phyloP scores from a whole-genome alignment of 2,797 vertebrate genomes.

The Rhodeus uyekii region DNA sequence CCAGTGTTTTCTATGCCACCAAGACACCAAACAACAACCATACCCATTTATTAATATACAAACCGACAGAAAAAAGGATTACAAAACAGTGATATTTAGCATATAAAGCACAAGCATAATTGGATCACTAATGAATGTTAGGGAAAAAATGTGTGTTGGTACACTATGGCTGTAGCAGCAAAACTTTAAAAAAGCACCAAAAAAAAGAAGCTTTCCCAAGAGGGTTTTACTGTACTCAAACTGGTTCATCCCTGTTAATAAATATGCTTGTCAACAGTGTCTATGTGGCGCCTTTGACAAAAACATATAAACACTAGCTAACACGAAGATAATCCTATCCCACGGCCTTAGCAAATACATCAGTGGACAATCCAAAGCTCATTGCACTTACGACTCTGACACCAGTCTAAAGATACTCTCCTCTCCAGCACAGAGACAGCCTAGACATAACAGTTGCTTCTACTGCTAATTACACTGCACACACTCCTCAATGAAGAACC shows the following conservation, averaged over 20 bases:
- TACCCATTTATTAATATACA: background rate
- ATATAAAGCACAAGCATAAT: background rate
- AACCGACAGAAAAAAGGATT: background rate
- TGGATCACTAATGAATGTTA: background rate
- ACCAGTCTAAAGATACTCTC: background rate
- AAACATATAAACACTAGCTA: background rate
- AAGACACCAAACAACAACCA: background rate
- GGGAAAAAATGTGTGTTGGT: background rate
- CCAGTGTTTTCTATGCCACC: background rate
- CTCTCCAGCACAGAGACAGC: constrained; percentile 13
- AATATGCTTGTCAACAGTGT: background rate
- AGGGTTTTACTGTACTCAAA: background rate
- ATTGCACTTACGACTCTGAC: background rate
- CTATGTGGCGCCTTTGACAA: background rate
- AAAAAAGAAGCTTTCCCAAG: background rate
- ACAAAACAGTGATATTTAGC: background rate
- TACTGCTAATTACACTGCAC: constrained; percentile 42
- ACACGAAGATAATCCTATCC: constrained; percentile 9
- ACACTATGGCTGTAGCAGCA: background rate
- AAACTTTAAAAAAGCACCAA: background rate
- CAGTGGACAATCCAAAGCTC: background rate
- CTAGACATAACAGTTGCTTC: constrained; percentile 47
- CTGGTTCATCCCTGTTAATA: background rate
- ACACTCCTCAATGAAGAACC: constrained; percentile 39
- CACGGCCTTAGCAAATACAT: constrained; percentile 23